These are phyloP conservation scores for Mnemiopsis leidyi DNA, from an alignment of 37 sponge, comb jelly and placozoan genomes.

Conservation along the genomic window DNA sequence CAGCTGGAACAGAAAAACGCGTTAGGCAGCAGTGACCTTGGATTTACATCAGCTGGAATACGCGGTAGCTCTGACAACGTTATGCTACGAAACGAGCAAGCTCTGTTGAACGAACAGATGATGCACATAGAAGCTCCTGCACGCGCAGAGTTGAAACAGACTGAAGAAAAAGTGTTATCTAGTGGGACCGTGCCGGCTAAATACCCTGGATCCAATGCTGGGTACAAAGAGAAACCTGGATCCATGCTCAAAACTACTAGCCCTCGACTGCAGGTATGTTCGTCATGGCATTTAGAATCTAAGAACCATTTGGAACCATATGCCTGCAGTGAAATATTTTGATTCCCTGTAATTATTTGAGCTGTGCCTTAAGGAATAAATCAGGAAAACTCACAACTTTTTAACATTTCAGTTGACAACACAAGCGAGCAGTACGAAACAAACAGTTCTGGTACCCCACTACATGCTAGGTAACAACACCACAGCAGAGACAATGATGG, in stretches of 20 bases:
- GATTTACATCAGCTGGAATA: neutral
- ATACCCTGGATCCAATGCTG: neutral
- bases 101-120: neutral
- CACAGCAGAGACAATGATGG: conserved; percentile 9
- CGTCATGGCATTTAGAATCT: no score
- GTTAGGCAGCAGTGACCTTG: neutral
- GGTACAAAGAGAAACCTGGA: neutral
- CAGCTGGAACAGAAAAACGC: neutral
- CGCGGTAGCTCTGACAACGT: neutral
- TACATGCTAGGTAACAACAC: conserved; percentile 32
- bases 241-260: conserved; percentile 63
- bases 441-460: conserved; percentile 60
- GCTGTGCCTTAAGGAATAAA: no score
- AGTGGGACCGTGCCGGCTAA: conserved; percentile 58
- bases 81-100: neutral
- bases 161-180: conserved; percentile 40
- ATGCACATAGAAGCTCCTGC: neutral
- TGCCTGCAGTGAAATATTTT: no score
- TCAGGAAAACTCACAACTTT: no score
- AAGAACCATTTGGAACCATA: no score
- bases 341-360: no score
- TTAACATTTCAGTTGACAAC: conserved; percentile 40
- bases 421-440: conserved; percentile 19
- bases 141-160: conserved; percentile 8
- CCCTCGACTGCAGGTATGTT: conserved; percentile 38